Conservation (phyloP, 2,888 invertebrate species). For the Melipona bicolor region DNA sequence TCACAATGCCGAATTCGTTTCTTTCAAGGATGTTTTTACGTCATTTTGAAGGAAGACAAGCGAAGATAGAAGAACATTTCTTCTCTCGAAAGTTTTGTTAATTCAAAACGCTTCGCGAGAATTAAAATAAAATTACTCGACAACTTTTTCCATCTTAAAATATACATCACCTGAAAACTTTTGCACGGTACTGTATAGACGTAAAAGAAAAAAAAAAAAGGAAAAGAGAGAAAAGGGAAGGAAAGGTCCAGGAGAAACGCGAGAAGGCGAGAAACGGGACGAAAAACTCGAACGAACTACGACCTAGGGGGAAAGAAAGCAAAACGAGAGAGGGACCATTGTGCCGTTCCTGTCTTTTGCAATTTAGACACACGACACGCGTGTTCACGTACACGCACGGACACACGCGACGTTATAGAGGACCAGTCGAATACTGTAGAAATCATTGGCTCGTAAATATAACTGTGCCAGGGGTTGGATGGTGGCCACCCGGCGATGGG, state of each 20-base stretch:
- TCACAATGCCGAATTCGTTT: no score
- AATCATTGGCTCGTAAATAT: conserved; percentile 76
- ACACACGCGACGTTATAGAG: not conserved
- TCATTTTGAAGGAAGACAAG: no score
- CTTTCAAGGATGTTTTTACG: no score
- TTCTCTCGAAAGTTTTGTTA: no score
- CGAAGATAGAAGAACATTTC: no score
- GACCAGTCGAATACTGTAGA: conserved; percentile 33
- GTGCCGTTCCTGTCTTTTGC: conserved; percentile 54
- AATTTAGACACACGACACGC: conserved; percentile 46
- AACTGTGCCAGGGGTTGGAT: conserved; percentile 55
- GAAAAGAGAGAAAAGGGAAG: not conserved
- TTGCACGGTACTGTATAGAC: no score
- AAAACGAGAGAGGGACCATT: conserved; percentile 40
- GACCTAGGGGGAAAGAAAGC: not conserved
- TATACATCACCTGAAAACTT: no score
- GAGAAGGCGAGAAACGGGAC: not conserved
- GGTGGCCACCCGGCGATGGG: conserved; percentile 64
- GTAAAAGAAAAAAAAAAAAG: not conserved
- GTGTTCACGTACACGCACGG: not conserved
- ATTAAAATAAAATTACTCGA: no score
- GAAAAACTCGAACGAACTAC: conserved; percentile 20
- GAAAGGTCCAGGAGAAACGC: not conserved
- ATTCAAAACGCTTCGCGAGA: no score
- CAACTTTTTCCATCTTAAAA: no score